These are phyloP conservation scores for Etheostoma cragini DNA, from an alignment of 2,113 vertebrate genomes.

Conservation along the genomic window DNA sequence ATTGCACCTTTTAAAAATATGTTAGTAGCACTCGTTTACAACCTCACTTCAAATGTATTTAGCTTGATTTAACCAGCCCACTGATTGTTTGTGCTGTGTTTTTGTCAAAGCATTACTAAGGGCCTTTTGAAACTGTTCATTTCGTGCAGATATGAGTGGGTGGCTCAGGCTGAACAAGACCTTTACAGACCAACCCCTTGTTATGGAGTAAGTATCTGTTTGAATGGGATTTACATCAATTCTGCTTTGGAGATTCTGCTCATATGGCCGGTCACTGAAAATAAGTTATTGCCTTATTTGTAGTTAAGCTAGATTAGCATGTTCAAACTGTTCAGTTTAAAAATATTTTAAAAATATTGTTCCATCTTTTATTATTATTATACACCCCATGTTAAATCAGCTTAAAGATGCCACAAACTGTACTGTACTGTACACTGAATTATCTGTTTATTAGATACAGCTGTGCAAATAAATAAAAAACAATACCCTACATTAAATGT, in stretches of 20 bases:
- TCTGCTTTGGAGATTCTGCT: not conserved
- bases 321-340: not conserved
- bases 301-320: not conserved
- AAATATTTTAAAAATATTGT: not conserved
- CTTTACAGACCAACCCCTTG: conserved; percentile 93
- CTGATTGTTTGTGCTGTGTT: not conserved
- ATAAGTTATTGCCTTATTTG: not conserved
- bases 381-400: not conserved
- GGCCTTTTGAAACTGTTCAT: not conserved
- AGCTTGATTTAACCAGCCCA: not conserved
- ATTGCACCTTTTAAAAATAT: not conserved
- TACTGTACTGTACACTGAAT: not conserved
- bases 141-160: conserved; percentile 83
- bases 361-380: not conserved
- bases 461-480: not conserved
- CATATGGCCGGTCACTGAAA: too few species aligned
- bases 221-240: not conserved
- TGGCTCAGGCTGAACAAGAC: conserved; percentile 86
- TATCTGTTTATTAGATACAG: not conserved
- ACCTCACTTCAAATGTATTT: not conserved
- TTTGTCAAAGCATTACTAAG: not conserved
- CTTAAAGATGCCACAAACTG: not conserved
- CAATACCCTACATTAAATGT: not conserved
- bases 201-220: conserved; percentile 94
- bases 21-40: not conserved